Percentiles rank a stretch among this genome's conserved stretches.
Conservation (phyloP, 2,888 invertebrate genomes). For the Marronus borbonicus region DNA sequence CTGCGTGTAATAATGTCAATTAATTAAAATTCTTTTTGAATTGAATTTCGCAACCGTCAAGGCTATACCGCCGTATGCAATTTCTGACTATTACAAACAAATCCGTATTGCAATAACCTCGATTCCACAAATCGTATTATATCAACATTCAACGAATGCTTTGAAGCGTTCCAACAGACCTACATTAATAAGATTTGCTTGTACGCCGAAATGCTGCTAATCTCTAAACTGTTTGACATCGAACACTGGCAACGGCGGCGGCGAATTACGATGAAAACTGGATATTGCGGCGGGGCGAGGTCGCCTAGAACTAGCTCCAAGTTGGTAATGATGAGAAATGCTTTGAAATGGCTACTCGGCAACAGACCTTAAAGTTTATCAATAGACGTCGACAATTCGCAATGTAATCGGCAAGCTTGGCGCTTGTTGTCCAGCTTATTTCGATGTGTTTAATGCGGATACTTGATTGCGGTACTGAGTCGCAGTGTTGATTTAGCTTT, state of each 20-base stretch:
- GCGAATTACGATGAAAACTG: not conserved
- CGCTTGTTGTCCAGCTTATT: not conserved
- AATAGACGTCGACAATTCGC: constrained; percentile 13
- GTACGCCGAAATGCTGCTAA: constrained; percentile 1
- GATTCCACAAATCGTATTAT: not conserved
- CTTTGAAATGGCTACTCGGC: constrained; percentile 10
- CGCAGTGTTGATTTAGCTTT: not conserved
- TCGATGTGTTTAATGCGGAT: not conserved
- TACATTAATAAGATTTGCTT: not conserved
- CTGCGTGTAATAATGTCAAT: too few species aligned
- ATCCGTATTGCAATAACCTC: not conserved
- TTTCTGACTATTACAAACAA: not conserved
- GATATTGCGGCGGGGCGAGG: not conserved
- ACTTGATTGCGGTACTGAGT: not conserved
- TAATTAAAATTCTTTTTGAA: too few species aligned
- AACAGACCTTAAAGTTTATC: constrained; percentile 21
- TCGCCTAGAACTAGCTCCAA: constrained; percentile 13
- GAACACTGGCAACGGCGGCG: not conserved
- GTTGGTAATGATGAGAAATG: constrained; percentile 13
- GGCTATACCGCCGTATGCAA: too few species aligned
- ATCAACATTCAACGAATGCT: not conserved
- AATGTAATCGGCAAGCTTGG: constrained; percentile 9
- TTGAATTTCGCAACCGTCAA: too few species aligned
- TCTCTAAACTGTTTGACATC: constrained; percentile 13
- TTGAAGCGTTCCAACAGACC: not conserved